Base-by-base conservation (phyloP, 2,888 invertebrate genomes). In the Nebria brevicollis region DNA sequence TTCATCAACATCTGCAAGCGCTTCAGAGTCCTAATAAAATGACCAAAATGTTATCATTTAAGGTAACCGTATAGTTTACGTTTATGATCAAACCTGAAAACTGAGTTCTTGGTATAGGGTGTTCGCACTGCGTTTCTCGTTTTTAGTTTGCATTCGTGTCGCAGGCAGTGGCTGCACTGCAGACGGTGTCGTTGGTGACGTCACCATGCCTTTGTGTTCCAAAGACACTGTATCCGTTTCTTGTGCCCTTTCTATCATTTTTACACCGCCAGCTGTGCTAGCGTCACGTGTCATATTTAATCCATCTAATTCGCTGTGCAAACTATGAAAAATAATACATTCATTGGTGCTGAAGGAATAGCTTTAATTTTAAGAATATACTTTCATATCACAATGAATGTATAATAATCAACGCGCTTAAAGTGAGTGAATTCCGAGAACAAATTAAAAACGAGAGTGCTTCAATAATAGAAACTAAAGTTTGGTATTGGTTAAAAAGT, bases 51-150 rank as follows among this genome's bases (percentile, higher is more conserved):
- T 77, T 25, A 8, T 10, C 42, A 66, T 13, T 7, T 66, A 66
- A 66, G 4, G 7, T 66, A 13, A 11, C 6, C 7, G 6, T 7
- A 11, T n/a, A 7, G 66, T 25, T 25, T 66, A 3, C 3, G 13
- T 25, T 3, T 6, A 66, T 25, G 4, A 2, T 1, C 66, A n/a
- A 85, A 89, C 89, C 85, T 89, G 96, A 90, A 97, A 97, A 86
- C 97, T 95, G 72, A 98, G 92, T 89, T 98, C 98, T 90, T 97
- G 97, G 88, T 97, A 97, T 82, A 97, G 90, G 0, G 96, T 97
- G 89, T 97, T 97, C 15, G 94, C 96, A 87, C 96, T 96, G 84
- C 97, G 92, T 88, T 96, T 95, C 89, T 97, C 97, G 87, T 95
- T 95, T 88, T 93, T 94, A 64, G 95, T 95, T 87, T 95, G 94